A percentile compares a stretch with the other conserved stretches of the same genome.
phyloP scores from a whole-genome alignment of 2,797 vertebrate genomes.

The Coilia nasus region DNA sequence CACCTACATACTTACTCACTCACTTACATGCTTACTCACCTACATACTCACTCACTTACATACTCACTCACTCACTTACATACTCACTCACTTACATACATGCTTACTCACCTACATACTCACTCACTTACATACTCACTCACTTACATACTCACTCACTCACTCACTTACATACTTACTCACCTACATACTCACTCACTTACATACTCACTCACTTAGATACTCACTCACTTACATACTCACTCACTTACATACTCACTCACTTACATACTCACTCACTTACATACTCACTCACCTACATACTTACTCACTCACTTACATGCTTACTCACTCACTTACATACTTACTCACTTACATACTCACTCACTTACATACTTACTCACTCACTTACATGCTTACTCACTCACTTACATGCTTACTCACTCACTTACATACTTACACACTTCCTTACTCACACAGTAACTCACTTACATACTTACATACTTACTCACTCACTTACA shows the following conservation, averaged over 20 bases:
- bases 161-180: not conserved
- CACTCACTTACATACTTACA: no score
- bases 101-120: no score
- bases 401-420: not conserved
- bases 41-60: not conserved
- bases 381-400: not conserved
- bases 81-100: no score
- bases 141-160: not conserved
- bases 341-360: not conserved
- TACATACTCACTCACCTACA: not conserved
- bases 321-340: no score
- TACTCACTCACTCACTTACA: not conserved
- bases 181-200: no score
- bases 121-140: not conserved
- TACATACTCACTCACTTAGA: no score
- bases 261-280: not conserved
- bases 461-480: no score
- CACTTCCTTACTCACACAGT: no score
- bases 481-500: no score
- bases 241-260: not conserved
- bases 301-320: not conserved
- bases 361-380: not conserved
- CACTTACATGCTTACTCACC: not conserved
- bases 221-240: not conserved
- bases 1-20: no score